Percentiles rank a stretch among this genome's conserved stretches.
These are phyloP conservation scores for Meleagris gallopavo DNA, from an alignment of 2,113 vertebrate genomes.

Conservation along the genomic window DNA sequence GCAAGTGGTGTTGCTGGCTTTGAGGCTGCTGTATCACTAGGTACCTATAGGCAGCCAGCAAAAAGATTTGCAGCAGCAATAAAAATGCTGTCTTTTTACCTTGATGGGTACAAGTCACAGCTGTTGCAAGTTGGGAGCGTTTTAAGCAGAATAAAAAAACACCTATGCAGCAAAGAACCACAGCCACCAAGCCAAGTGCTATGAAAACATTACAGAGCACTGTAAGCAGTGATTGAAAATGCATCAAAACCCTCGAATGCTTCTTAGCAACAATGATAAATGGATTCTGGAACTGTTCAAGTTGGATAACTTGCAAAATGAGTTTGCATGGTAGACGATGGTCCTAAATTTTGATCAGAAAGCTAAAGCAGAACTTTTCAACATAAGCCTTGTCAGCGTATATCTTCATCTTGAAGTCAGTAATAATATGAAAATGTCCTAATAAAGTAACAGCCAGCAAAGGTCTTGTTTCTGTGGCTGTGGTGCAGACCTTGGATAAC, in stretches of 20 bases:
- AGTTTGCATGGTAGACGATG: neutral
- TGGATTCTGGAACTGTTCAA: constrained; percentile 28
- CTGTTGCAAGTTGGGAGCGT: neutral
- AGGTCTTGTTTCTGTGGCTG: neutral
- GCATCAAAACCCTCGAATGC: neutral
- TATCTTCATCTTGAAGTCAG: constrained; percentile 34
- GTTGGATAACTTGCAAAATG: constrained; percentile 45
- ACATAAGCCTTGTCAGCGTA: constrained; percentile 34
- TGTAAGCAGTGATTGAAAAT: constrained; percentile 16
- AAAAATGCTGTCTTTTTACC: constrained; percentile 20
- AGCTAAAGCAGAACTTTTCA: constrained; percentile 28
- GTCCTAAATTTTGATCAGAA: constrained; percentile 57
- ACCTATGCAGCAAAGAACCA: constrained; percentile 1
- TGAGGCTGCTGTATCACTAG: neutral
- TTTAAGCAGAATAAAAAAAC: neutral
- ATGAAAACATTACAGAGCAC: neutral
- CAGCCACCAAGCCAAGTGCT: neutral
- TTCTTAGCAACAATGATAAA: constrained; percentile 35
- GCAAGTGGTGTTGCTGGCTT: constrained; percentile 3
- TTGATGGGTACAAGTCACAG: constrained; percentile 1
- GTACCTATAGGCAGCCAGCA: neutral
- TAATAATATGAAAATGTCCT: constrained; percentile 17
- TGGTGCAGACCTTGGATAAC: neutral
- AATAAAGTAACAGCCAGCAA: neutral
- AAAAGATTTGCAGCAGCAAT: constrained; percentile 53